Conservation (phyloP, 2,113 vertebrate species). For the Euleptes europaea region DNA sequence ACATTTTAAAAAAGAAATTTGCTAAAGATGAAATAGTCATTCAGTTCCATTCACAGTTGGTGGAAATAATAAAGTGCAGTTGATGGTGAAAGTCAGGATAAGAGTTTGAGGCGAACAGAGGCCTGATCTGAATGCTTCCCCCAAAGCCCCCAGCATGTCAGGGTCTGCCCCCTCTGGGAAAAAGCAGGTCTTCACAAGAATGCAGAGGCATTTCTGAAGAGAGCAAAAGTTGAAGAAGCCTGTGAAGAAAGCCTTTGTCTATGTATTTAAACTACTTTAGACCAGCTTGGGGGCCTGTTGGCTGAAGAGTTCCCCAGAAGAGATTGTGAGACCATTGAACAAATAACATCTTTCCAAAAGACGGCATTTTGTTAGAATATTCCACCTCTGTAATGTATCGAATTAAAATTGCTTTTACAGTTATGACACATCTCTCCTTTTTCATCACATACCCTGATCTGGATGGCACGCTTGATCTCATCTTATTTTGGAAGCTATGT, state of each 20-base stretch:
- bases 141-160: conserved; percentile 37
- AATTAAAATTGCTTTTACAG: no score
- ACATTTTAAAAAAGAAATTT: conserved; percentile 51
- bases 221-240: background rate
- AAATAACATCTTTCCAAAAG: no score
- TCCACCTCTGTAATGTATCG: no score
- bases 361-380: no score
- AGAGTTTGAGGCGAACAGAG: conserved; percentile 32
- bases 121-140: conserved; percentile 41
- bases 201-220: conserved; percentile 19
- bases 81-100: conserved; percentile 59
- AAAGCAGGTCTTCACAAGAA: conserved; percentile 69
- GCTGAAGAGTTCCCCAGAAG: no score
- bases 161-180: conserved; percentile 42
- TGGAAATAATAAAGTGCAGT: conserved; percentile 76
- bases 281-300: no score
- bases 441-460: no score
- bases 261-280: background rate
- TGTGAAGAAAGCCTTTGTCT: background rate
- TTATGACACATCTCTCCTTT: no score
- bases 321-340: no score
- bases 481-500: no score
- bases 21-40: conserved; percentile 73
- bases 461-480: no score
- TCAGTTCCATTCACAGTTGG: conserved; percentile 64